phyloP scores from a whole-genome alignment of 2,888 invertebrate species.

The Branchipolynoe longqiensis region DNA sequence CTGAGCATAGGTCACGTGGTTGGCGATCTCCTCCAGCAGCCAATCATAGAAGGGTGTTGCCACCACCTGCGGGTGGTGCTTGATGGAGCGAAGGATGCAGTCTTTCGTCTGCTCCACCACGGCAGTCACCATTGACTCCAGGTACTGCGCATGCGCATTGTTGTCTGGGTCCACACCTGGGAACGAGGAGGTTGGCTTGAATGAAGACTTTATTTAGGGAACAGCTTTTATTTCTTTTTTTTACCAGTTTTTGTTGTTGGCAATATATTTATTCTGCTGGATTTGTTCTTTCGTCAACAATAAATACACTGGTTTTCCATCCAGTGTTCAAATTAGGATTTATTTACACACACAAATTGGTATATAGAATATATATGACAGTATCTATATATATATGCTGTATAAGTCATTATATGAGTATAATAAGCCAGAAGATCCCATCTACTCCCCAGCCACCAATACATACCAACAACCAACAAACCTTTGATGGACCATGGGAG shows the following conservation, averaged over 20 bases:
- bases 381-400: too few relatives aligned
- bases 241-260: neutral
- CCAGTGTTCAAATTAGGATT: too few relatives aligned
- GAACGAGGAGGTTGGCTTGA: neutral
- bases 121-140: neutral
- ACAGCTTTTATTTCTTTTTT: neutral
- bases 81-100: conserved; percentile 3
- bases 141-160: conserved; percentile 22
- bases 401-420: too few relatives aligned
- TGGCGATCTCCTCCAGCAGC: conserved; percentile 18
- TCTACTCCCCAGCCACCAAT: too few relatives aligned
- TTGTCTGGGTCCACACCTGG: conserved; percentile 24
- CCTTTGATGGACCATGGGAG: conserved; percentile 42
- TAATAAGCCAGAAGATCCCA: too few relatives aligned
- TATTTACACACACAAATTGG: too few relatives aligned
- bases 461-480: neutral
- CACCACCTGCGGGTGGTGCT: neutral
- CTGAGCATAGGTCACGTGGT: conserved; percentile 36
- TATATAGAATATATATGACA: too few relatives aligned
- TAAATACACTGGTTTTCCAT: too few relatives aligned
- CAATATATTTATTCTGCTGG: neutral
- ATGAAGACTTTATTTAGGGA: neutral
- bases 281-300: neutral
- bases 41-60: neutral
- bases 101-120: neutral